A percentile compares a stretch with the other conserved stretches of the same genome.
phyloP scores from a whole-genome alignment of 2,888 invertebrate genomes.

The Caenorhabditis sinica region DNA sequence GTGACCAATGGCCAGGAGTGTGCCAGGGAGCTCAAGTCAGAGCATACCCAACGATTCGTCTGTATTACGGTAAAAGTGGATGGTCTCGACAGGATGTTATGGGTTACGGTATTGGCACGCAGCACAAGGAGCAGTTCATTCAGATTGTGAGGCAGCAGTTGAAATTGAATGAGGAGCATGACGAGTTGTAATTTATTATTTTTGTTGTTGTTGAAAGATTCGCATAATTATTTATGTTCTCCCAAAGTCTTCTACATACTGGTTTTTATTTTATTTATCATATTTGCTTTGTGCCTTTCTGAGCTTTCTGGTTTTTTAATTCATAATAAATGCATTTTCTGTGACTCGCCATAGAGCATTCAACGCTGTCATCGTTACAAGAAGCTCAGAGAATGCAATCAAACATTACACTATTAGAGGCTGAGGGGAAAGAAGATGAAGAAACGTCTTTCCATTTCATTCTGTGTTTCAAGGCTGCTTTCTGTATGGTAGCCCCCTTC shows the following conservation, averaged over 20 bases:
- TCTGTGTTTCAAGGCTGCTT: too few relatives aligned
- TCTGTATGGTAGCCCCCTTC: too few relatives aligned
- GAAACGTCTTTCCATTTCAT: too few relatives aligned
- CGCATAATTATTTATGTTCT: slow-evolving; percentile 5
- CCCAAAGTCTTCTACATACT: slow-evolving; percentile 19
- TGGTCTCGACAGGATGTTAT: slow-evolving; percentile 71
- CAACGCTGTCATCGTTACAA: too few relatives aligned
- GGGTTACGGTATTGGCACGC: slow-evolving; percentile 73
- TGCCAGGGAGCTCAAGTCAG: slow-evolving; percentile 86
- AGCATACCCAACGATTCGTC: slow-evolving; percentile 87
- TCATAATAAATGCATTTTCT: too few relatives aligned
- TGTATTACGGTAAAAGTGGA: slow-evolving; percentile 84
- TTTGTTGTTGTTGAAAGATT: slow-evolving; percentile 15
- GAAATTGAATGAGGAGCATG: slow-evolving; percentile 74
- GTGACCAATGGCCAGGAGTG: slow-evolving; percentile 86
- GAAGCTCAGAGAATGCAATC: too few relatives aligned
- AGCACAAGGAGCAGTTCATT: slow-evolving; percentile 71
- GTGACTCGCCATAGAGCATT: too few relatives aligned
- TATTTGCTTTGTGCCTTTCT: background rate
- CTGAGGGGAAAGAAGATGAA: too few relatives aligned
- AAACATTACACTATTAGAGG: too few relatives aligned
- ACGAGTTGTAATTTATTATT: slow-evolving; percentile 66
- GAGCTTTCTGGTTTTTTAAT: background rate
- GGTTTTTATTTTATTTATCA: slow-evolving; percentile 10
- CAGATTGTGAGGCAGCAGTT: slow-evolving; percentile 67